phyloP scores from a whole-genome alignment of 2,888 invertebrate genomes.

The Endotricha flammealis region DNA sequence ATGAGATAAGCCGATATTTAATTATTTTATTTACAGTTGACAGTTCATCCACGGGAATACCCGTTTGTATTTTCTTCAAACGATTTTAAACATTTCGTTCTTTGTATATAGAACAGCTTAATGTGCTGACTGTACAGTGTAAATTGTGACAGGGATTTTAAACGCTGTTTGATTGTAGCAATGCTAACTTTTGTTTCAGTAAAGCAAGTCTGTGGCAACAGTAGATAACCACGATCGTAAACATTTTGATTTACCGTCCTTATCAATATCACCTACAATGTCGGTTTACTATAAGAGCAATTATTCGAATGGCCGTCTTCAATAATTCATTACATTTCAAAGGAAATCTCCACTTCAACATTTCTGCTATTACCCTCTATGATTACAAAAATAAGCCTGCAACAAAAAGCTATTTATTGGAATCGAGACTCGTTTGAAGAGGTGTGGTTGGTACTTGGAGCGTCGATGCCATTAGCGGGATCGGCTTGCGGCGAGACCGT shows the following conservation, averaged over 20 bases:
- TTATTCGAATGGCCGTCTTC: conserved; percentile 27
- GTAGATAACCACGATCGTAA: conserved; percentile 40
- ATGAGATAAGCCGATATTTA: too few species aligned
- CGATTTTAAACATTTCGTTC: too few species aligned
- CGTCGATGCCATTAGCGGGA: conserved; percentile 45
- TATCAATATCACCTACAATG: conserved; percentile 35
- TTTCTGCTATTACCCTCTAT: neutral
- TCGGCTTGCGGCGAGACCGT: conserved; percentile 36
- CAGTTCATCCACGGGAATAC: too few species aligned
- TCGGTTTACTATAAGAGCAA: conserved; percentile 31
- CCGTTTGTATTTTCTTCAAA: too few species aligned
- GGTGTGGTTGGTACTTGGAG: conserved; percentile 37
- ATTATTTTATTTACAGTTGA: too few species aligned
- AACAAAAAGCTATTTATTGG: conserved; percentile 29
- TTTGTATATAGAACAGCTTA: too few species aligned
- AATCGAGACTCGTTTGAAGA: conserved; percentile 33
- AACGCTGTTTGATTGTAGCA: too few species aligned
- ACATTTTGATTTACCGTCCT: conserved; percentile 47
- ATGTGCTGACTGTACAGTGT: too few species aligned
- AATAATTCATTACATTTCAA: conserved; percentile 2
- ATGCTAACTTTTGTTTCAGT: neutral
- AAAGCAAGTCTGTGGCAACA: conserved; percentile 2
- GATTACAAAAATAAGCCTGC: conserved; percentile 7
- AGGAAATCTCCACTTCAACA: neutral
- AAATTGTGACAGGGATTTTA: too few species aligned